Evolutionary conservation across 1,140 invertebrate genomes (phyloP), one percentile per base, ranked within the genome.

Genomic region (Psix sp.): DNA sequence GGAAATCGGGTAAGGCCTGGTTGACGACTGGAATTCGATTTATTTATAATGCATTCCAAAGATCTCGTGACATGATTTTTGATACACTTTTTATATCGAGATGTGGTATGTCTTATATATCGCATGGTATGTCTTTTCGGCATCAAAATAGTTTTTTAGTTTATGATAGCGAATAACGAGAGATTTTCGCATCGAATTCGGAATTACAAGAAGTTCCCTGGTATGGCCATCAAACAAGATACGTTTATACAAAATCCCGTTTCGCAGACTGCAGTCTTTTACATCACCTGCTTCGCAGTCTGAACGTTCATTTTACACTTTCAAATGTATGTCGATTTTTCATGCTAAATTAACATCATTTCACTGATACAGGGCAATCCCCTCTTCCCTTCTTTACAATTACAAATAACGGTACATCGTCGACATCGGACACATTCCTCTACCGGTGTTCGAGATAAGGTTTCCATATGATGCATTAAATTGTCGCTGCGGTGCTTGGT

Each of bases 1-100:
- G 1, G 42, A 35, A 21, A 73, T 67, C 11, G 43, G 48, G 13
- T 57, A 43, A 10, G 51, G 0, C 68, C 68, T 11, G 52, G 46
- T 24, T 33, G 40, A 17, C 29, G 36, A 2, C 68, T 43, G 3
- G 16, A 11, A 35, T 56, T 48, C 2, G 13, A n/a, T 31, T 65
- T 63, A 6, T 21, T 14, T 18, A 66, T 26, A 40, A 59, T 51
- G 35, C 62, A 66, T 16, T 43, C 39, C 3, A 66, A 7, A 17
- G 48, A 66, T 24, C 38, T 14, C 14, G 6, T 9, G 0, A 54
- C 24, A 13, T 66, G 62, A 1, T 13, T 16, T 15, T 35, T 14
- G 0, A 66, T 11, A 36, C 39, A 62, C 13, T 18, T 14, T 2
- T 7, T 26, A 62, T 16, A 3, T 14, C 20, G 3, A 18, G 39